Evolutionary conservation across 2,113 vertebrate species (phyloP).

Genomic region (Nesogale talazaci): DNA sequence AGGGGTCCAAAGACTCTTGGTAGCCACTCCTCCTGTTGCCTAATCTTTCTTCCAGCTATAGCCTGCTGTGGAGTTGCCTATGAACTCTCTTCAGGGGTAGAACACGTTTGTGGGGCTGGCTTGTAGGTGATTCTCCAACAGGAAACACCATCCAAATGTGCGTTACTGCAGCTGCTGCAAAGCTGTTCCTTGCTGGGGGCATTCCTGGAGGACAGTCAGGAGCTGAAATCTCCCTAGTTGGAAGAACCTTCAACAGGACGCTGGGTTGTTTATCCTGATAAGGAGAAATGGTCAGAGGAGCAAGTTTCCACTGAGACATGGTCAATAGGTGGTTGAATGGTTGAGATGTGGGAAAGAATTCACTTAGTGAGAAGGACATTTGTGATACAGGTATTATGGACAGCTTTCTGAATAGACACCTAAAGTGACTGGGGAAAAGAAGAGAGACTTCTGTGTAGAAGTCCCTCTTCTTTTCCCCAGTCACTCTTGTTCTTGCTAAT

Average conservation of each 20-base stretch:
- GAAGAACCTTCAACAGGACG: not conserved
- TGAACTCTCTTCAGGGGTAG: not conserved
- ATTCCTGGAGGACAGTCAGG: not conserved
- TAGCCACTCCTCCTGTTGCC: not conserved
- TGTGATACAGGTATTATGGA: not conserved
- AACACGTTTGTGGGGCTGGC: not conserved
- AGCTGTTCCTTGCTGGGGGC: not conserved
- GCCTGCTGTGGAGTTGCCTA: not conserved
- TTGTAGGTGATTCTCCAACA: not conserved
- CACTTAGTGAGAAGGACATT: not conserved
- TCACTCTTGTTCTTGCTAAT: not conserved
- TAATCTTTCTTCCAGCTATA: not conserved
- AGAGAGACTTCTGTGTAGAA: too few relatives aligned
- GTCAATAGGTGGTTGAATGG: not conserved
- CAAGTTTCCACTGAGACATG: not conserved
- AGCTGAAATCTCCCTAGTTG: not conserved
- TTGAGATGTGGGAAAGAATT: not conserved
- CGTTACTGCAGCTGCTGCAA: not conserved
- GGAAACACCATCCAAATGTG: not conserved
- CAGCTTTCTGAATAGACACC: not conserved
- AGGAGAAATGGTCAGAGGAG: not conserved
- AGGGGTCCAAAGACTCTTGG: not conserved
- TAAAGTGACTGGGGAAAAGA: too few relatives aligned
- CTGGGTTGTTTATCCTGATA: not conserved
- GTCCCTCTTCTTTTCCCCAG: too few relatives aligned